Percentiles rank a stretch among this genome's conserved stretches.
These are phyloP conservation scores for Morelia viridis DNA, from an alignment of 2,797 vertebrate genomes.

Conservation along the genomic window DNA sequence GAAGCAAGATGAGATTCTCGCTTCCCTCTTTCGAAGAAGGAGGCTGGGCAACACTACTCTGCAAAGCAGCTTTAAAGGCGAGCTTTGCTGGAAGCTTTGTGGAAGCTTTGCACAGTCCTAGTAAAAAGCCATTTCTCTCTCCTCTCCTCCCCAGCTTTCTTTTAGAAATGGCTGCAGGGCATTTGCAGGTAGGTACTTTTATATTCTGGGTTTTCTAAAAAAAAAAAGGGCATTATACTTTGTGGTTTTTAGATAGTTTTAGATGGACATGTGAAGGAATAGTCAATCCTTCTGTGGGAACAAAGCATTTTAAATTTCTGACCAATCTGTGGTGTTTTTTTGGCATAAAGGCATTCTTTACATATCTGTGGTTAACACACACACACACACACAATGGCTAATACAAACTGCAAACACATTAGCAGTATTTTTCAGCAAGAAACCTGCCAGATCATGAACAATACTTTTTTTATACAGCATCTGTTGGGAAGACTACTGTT, in stretches of 20 bases:
- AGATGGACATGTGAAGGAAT: neutral
- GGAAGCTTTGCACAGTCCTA: neutral
- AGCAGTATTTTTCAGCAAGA: neutral
- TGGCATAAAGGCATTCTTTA: neutral
- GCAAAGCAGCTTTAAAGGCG: neutral
- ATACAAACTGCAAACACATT: neutral
- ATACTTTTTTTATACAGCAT: neutral
- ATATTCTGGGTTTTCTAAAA: neutral
- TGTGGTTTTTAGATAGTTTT: neutral
- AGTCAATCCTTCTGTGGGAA: neutral
- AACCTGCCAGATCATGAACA: neutral
- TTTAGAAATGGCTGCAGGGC: neutral
- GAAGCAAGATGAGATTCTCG: neutral
- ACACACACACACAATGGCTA: neutral
- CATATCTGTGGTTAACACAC: neutral
- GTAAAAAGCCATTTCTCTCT: neutral
- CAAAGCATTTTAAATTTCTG: neutral
- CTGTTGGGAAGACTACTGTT: neutral
- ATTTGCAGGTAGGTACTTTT: neutral
- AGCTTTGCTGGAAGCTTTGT: neutral
- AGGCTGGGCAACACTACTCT: neutral
- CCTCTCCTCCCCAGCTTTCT: neutral
- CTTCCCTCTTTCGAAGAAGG: neutral
- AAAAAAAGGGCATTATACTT: neutral
- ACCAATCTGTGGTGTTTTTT: neutral